Conservation (phyloP, 2,797 vertebrate species). For the Chaetophractus vellerosus region DNA sequence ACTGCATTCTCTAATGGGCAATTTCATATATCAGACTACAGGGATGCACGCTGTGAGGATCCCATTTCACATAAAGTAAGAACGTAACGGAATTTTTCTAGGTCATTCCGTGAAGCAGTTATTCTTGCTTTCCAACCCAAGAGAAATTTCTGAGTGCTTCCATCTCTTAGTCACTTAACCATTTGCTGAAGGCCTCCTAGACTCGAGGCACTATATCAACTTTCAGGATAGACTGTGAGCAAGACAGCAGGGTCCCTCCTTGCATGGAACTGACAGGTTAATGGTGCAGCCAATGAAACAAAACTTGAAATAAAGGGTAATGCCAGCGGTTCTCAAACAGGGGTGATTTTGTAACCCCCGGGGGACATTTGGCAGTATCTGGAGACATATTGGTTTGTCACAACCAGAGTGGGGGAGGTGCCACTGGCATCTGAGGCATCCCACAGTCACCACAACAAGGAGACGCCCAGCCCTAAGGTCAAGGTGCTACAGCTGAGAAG, state of each 20-base stretch:
- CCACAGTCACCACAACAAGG: neutral
- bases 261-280: neutral
- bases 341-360: accelerated
- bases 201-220: accelerated
- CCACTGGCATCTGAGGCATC: no score
- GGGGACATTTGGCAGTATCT: neutral
- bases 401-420: neutral
- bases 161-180: neutral
- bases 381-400: neutral
- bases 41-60: neutral
- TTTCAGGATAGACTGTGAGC: accelerated
- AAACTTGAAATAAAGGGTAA: no score
- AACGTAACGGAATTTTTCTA: slow-evolving; percentile 18
- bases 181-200: accelerated
- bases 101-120: neutral
- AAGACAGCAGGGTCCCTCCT: accelerated
- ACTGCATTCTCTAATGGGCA: accelerated
- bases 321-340: neutral
- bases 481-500: accelerated
- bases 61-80: neutral
- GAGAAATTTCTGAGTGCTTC: neutral
- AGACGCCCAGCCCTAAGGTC: neutral
- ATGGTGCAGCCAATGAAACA: accelerated
- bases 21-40: neutral
- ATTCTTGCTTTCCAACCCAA: neutral